Evolutionary conservation across 2,113 vertebrate species (phyloP), one percentile per base, ranked within the genome.

Genomic region (Pedetes capensis): DNA sequence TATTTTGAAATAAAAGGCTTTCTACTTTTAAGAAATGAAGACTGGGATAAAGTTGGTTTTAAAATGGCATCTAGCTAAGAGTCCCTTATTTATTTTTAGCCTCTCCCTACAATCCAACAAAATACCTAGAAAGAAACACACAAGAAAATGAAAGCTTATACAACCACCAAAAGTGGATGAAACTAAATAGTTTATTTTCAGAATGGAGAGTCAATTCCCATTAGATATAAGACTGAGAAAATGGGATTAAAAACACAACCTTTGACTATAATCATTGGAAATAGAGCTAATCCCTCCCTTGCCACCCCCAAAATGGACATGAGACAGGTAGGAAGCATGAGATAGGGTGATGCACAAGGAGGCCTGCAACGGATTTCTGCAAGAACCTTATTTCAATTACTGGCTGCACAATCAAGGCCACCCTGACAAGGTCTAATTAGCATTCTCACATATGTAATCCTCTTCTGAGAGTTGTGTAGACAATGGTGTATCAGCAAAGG

Each of bases 21-120:
- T 91, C 90, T 87, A 57, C 79, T 84, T 92, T 95, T 74, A 92
- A 94, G 88, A 88, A 96, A 90, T 90, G 51, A 89, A 94, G 81
- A 87, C 49, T 68, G 32, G 22, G 42, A 79, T 63, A 87, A 90
- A 96, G 72, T 84, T 42, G 71, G 63, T 75, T 85, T 96, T 95
- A 81, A 89, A 95, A 92, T 88, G 42, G 17, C 44, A 81, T 80
- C 71, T 91, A 83, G 32, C 59, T 96, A 64, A 55, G 34, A 71
- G 34, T 59, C n/a, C 34, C 11, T 91, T 87, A 90, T 89, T 96
- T 29, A 53, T 87, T 88, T 89, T 96, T 29, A 53, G 17, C 27
- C 17, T 90, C 34, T 89, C 34, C 37, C 85, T 81, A 72, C 25
- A 93, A 72, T 55, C 90, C 34, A 93, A 78, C 44, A 90, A 78